phyloP scores from a whole-genome alignment of 2,797 vertebrate genomes.

The Lerista edwardsae region DNA sequence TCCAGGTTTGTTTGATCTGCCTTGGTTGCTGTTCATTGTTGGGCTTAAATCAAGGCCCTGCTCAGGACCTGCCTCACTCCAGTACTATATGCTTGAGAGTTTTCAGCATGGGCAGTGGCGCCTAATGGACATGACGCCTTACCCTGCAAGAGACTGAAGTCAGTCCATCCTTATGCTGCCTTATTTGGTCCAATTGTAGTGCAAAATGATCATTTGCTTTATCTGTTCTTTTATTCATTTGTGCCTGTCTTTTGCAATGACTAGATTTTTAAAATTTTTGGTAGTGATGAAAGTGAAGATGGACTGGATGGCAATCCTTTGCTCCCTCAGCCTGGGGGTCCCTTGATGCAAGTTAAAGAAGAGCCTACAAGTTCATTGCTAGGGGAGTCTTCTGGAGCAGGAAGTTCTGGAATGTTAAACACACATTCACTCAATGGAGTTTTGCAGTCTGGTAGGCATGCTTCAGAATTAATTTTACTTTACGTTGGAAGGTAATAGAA shows the following conservation, averaged over 20 bases:
- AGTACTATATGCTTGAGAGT: no score
- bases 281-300: constrained; percentile 93
- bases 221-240: background rate
- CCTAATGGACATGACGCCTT: no score
- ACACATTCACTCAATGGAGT: constrained; percentile 90
- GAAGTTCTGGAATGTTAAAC: constrained; percentile 79
- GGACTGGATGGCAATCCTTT: constrained; percentile 87
- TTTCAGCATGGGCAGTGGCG: no score
- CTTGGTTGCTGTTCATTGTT: no score
- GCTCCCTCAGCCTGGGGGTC: constrained; percentile 83
- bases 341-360: constrained; percentile 87
- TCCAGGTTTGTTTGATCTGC: no score
- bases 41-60: no score
- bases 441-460: constrained; percentile 83
- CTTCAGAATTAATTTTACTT: background rate
- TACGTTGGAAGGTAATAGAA: background rate
- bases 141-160: background rate
- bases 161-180: background rate
- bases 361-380: constrained; percentile 85
- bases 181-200: background rate
- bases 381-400: constrained; percentile 79
- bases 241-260: background rate
- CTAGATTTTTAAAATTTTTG: constrained; percentile 26
- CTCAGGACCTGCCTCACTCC: no score
- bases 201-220: background rate